Evolutionary conservation across 2,888 invertebrate genomes (phyloP).

Genomic region (Oscheius myriophilus): DNA sequence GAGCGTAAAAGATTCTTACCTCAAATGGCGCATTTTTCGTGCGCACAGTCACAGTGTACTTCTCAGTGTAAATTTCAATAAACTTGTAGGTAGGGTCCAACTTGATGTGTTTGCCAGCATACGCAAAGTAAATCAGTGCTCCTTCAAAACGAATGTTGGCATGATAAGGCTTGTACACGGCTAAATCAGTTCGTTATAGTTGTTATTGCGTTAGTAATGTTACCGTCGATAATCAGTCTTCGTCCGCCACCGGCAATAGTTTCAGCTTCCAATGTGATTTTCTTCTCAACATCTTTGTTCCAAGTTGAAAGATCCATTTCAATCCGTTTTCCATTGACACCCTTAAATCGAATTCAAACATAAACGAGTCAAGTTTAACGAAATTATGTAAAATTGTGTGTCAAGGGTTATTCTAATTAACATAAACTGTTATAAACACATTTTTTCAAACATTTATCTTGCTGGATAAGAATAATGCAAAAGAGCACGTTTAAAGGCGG

Average conservation of each 20-base stretch:
- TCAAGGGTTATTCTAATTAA: too few species aligned
- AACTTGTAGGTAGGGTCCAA: constrained; percentile 31
- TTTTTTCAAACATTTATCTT: too few species aligned
- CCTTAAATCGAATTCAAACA: constrained; percentile 6
- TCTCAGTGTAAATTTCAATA: constrained; percentile 31
- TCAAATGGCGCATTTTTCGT: constrained; percentile 25
- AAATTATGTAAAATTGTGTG: too few species aligned
- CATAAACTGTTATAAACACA: too few species aligned
- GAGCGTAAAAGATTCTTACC: not conserved
- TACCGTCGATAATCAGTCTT: constrained; percentile 29
- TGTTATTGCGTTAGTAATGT: not conserved
- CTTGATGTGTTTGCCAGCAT: constrained; percentile 32
- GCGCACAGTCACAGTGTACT: constrained; percentile 19
- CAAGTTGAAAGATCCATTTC: constrained; percentile 34
- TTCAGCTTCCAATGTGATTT: constrained; percentile 20
- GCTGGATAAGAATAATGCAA: too few species aligned
- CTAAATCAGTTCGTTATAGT: constrained; percentile 19
- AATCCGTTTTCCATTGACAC: constrained; percentile 20
- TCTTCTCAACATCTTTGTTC: constrained; percentile 32
- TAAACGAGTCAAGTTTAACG: too few species aligned
- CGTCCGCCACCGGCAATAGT: constrained; percentile 16
- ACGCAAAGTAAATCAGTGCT: constrained; percentile 31
- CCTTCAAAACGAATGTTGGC: constrained; percentile 33
- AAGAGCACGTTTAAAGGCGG: too few species aligned
- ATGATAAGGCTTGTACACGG: constrained; percentile 29